Percentiles rank a stretch among this genome's conserved stretches.
These are phyloP conservation scores for Bombyx huttoni DNA, from an alignment of 2,888 invertebrate genomes.

Conservation along the genomic window DNA sequence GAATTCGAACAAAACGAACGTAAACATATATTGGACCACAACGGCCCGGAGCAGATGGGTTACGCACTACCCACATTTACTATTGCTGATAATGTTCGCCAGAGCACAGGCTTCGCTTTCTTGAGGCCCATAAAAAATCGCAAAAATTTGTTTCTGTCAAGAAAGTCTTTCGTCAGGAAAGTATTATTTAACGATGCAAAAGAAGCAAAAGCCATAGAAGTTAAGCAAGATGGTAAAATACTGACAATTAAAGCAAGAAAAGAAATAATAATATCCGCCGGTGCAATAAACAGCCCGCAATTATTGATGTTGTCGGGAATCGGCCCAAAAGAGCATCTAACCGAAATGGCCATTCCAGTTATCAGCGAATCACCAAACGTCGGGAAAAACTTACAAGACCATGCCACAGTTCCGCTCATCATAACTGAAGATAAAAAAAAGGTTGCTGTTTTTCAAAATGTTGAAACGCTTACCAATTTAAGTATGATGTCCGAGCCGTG, in stretches of 20 bases:
- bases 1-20: conserved; percentile 12
- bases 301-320: conserved; percentile 43
- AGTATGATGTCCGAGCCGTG: conserved; percentile 24
- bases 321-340: conserved; percentile 31
- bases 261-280: conserved; percentile 40
- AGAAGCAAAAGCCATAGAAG: conserved; percentile 25
- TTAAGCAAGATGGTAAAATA: conserved; percentile 14
- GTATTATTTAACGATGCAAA: conserved; percentile 23
- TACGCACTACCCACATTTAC: conserved; percentile 24
- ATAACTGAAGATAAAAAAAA: conserved; percentile 16
- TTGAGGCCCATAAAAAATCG: conserved; percentile 26
- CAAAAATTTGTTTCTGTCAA: conserved; percentile 30
- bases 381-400: conserved; percentile 39
- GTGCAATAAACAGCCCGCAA: conserved; percentile 34
- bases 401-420: conserved; percentile 22
- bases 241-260: conserved; percentile 17
- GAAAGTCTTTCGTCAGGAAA: conserved; percentile 27
- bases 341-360: conserved; percentile 21
- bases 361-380: conserved; percentile 26
- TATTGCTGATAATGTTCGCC: conserved; percentile 18
- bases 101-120: conserved; percentile 28
- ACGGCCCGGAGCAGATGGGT: conserved; percentile 31
- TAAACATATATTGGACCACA: conserved; percentile 20
- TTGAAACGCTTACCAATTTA: conserved; percentile 17
- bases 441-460: conserved; percentile 13